Conservation (phyloP, 1,140 invertebrate species). For the Gonioctena quinquepunctata region DNA sequence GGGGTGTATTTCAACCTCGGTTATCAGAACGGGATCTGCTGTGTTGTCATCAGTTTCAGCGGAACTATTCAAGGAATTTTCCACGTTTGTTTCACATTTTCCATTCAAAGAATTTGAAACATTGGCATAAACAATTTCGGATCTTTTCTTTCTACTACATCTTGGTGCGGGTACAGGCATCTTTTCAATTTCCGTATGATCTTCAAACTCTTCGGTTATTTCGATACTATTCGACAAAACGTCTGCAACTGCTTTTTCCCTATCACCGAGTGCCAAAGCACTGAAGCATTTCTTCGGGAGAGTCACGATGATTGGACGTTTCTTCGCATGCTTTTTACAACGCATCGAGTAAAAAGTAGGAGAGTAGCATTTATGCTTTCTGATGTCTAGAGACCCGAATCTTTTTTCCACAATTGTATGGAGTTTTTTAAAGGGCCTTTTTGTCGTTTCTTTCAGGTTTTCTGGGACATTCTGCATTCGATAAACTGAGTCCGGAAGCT, state of each 20-base stretch:
- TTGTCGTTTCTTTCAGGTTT: conserved; percentile 17
- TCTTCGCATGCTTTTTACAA: conserved; percentile 53
- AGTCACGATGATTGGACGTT: conserved; percentile 48
- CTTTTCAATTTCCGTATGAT: conserved; percentile 20
- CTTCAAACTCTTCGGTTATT: conserved; percentile 45
- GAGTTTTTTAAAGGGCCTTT: not conserved
- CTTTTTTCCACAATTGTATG: conserved; percentile 31
- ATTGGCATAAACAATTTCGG: conserved; percentile 46
- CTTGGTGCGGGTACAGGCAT: conserved; percentile 47
- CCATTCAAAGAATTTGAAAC: conserved; percentile 30
- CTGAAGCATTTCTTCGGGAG: conserved; percentile 42
- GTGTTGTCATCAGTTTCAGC: conserved; percentile 30
- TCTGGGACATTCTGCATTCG: not conserved
- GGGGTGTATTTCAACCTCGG: conserved; percentile 39
- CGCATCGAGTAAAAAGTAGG: conserved; percentile 54
- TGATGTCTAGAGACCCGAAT: conserved; percentile 49
- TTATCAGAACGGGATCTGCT: conserved; percentile 29
- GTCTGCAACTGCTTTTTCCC: not conserved
- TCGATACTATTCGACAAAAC: conserved; percentile 50
- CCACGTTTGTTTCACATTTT: conserved; percentile 6
- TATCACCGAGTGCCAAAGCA: not conserved
- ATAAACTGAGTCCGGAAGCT: conserved; percentile 38
- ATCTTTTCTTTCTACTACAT: conserved; percentile 43
- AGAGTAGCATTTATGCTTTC: conserved; percentile 53
- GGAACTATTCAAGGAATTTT: conserved; percentile 21